Conservation (phyloP, 2,113 vertebrate species). For the Bombycilla garrulus region DNA sequence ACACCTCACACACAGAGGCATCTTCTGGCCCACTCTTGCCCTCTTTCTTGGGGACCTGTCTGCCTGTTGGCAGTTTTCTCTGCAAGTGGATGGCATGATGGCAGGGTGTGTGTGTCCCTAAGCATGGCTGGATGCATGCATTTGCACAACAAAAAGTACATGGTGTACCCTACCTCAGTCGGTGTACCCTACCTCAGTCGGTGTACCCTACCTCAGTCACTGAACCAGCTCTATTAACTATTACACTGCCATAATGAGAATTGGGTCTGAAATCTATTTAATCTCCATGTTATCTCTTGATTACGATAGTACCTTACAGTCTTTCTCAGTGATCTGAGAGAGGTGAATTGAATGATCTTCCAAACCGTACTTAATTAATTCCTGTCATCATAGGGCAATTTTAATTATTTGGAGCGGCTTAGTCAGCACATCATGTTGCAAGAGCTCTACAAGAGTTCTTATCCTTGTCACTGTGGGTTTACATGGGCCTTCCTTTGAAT, state of each 20-base stretch:
- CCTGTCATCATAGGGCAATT: background rate
- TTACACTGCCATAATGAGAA: background rate
- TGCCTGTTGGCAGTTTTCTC: background rate
- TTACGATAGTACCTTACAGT: background rate
- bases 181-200: background rate
- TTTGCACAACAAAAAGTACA: fast-evolving
- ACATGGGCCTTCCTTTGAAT: background rate
- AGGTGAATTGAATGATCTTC: background rate
- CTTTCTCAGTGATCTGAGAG: background rate
- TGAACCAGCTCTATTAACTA: background rate
- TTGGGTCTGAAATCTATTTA: background rate
- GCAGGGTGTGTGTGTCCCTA: background rate
- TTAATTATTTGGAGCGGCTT: slow-evolving; percentile 3
- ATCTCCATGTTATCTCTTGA: background rate
- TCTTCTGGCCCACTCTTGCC: background rate
- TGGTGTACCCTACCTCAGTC: background rate
- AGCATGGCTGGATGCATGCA: too few relatives aligned
- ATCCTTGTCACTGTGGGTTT: background rate
- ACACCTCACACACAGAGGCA: background rate
- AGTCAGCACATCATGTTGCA: background rate
- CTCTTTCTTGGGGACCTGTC: background rate
- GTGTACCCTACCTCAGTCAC: background rate
- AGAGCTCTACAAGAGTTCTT: background rate
- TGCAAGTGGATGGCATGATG: too few relatives aligned
- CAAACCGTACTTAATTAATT: background rate